Evolutionary conservation across 2,888 invertebrate species (phyloP), one percentile per base, ranked within the genome.

Genomic region (Andrena flavipes): DNA sequence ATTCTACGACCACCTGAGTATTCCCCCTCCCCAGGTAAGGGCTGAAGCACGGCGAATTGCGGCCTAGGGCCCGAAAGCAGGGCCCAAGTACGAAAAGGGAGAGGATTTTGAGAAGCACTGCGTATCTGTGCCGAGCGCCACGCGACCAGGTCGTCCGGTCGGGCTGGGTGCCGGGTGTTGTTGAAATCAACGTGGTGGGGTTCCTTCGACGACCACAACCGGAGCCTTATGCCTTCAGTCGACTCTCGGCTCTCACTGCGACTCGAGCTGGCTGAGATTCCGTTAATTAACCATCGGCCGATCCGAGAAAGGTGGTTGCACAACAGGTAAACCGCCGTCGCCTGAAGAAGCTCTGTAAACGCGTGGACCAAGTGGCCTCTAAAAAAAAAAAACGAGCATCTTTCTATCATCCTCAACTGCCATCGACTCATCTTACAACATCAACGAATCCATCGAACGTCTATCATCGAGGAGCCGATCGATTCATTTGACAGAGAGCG

Each of bases 171-270:
- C 91, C 91, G 92, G 91, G 92, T 92, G 91, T 91, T 92, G 92
- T 90, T 91, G 89, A 90, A 92, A 92, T 90, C 91, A 91, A 91
- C 91, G 92, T 92, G 91, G 93, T 93, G 93, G 93, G 93, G 93
- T 90, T 92, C 91, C 91, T 92, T 91, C 92, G 91, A 91, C 91
- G 90, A 89, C 92, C 90, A 90, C 90, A 90, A 89, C 87, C 89
- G 83, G 86, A 88, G 88, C 85, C 90, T 92, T 90, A 89, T 90
- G 91, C 91, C 90, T 91, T 92, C 93, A 93, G 93, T 93, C 92
- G 92, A 91, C 90, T 92, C 92, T 92, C 91, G 92, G 91, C 92
- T 92, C 92, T 92, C 92, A 90, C 90, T 91, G 92, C 92, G 92
- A 88, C 86, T 90, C 89, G 89, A 92, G 91, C 89, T 87, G 86